phyloP scores from a whole-genome alignment of 2,113 vertebrate species.

The Scophthalmus maximus region DNA sequence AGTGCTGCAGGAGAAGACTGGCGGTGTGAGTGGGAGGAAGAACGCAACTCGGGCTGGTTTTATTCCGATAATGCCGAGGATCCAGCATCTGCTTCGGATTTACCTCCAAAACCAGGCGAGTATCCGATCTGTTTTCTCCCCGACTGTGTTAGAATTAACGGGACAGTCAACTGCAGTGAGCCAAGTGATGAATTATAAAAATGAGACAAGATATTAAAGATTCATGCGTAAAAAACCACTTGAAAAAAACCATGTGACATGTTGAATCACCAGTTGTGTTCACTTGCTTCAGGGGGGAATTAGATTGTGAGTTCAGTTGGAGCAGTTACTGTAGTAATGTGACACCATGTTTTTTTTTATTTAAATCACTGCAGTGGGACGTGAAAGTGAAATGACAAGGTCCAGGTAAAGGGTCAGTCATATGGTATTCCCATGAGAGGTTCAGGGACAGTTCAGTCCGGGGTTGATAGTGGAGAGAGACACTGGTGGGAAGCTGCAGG shows the following conservation, averaged over 20 bases:
- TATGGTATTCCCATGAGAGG: conserved; percentile 13
- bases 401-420: no score
- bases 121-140: conserved; percentile 25
- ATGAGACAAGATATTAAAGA: conserved; percentile 14
- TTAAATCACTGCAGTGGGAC: conserved; percentile 46
- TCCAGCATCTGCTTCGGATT: conserved; percentile 59
- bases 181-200: background rate
- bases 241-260: conserved; percentile 1
- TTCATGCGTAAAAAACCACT: conserved; percentile 30
- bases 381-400: conserved; percentile 45
- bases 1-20: conserved; percentile 32
- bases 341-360: background rate
- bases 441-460: conserved; percentile 17
- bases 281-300: conserved; percentile 11
- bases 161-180: conserved; percentile 31
- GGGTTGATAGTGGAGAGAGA: conserved; percentile 8
- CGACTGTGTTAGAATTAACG: conserved; percentile 34
- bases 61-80: conserved; percentile 67
- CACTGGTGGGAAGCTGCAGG: conserved; percentile 21
- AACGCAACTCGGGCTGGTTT: conserved; percentile 47
- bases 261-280: conserved; percentile 17
- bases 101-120: conserved; percentile 72
- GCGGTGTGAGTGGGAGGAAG: conserved; percentile 54
- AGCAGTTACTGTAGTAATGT: background rate
- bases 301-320: conserved; percentile 33